Conservation (phyloP, 2,797 vertebrate genomes). For the Coilia nasus region DNA sequence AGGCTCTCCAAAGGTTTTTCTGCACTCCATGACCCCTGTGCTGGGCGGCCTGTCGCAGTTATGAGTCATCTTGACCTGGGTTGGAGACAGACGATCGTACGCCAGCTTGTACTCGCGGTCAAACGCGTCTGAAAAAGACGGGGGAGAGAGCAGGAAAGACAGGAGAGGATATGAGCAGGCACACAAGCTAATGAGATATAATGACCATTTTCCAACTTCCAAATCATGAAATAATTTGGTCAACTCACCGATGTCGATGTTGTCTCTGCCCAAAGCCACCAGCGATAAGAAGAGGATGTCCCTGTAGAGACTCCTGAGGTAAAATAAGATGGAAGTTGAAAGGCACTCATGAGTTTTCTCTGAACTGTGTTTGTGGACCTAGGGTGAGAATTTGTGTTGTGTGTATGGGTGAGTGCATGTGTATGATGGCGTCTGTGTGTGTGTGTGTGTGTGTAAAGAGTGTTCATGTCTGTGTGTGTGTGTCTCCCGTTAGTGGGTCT, state of each 20-base stretch:
- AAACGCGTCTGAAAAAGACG: constrained; percentile 83
- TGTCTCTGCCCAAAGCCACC: constrained; percentile 93
- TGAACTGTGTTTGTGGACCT: background rate
- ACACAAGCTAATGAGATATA: background rate
- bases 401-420: too few species aligned
- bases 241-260: constrained; percentile 95
- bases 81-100: constrained; percentile 91
- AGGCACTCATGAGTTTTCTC: background rate
- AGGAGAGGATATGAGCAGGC: background rate
- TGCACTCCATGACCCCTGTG: constrained; percentile 95
- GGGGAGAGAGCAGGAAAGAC: too few species aligned
- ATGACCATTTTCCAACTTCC: background rate
- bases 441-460: too few species aligned
- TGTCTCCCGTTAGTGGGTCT: too few species aligned
- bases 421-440: too few species aligned
- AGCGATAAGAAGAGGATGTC: constrained; percentile 95
- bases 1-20: constrained; percentile 91
- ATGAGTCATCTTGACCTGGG: constrained; percentile 93
- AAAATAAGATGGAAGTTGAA: constrained; percentile 34
- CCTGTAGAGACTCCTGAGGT: constrained; percentile 93
- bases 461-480: too few species aligned
- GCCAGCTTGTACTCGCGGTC: constrained; percentile 98
- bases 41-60: constrained; percentile 95
- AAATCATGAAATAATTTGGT: background rate
- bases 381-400: too few species aligned